Evolutionary conservation across 2,113 vertebrate genomes (phyloP), one percentile per base, ranked within the genome.

Genomic region (Sialia sialis): DNA sequence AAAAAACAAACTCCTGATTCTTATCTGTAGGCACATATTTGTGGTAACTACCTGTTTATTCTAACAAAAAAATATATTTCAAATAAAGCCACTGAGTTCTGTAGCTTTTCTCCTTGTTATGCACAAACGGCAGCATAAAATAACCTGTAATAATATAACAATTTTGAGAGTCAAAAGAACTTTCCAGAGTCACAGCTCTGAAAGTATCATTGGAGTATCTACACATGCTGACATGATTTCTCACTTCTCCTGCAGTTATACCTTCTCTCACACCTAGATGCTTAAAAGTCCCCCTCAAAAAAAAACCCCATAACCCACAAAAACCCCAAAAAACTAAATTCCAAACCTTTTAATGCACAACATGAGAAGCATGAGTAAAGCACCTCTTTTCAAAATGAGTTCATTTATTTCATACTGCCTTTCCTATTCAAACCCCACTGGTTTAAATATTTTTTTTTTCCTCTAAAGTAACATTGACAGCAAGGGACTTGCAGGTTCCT

Each of bases 1-100:
- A 77, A 56, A 90, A 92, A 95, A 46, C n/a, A 81, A 81, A 39
- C 44, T 67, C 38, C 76, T 41, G 76, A 89, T 89, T 87, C 36
- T 56, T 93, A 89, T 55, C 80, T 75, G 51, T 36, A 58, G 48
- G 34, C 21, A 63, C 6, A 13, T 67, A 70, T 67, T 90, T 83
- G 34, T 55, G 30, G 48, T 64, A 89, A 51, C 52, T 75, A 72
- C 41, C 23, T 81, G 36, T 74, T 87, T n/a, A 75, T 32, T 32
- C n/a, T 23, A 67, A 36, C 0, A 81, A 13, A 77, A 38, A 13
- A 90, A 67, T 81, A 3, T 34, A 58, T 75, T 87, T 81, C 80
- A 74, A 70, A 89, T 34, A 15, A 78, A 79, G 29, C 26, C 44
- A 83, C 12, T 2, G 11, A 79, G 29, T 67, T 18, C 16, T 29